Percentiles rank a stretch among this genome's conserved stretches.
phyloP scores from a whole-genome alignment of 2,113 vertebrate genomes.

The Menura novaehollandiae region DNA sequence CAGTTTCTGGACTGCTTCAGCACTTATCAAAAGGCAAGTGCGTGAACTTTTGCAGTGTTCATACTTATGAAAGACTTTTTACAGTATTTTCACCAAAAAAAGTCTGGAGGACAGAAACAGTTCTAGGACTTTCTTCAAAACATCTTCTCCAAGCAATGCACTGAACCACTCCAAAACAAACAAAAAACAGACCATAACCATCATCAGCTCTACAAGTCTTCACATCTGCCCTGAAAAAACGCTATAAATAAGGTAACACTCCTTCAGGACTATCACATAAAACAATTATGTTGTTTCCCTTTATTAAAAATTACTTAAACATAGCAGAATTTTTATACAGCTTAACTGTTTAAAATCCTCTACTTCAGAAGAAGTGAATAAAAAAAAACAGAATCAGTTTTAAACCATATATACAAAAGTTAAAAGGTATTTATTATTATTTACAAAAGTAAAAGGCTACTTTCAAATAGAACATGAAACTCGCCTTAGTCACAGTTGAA shows the following conservation, averaged over 20 bases:
- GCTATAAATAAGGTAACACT: not conserved
- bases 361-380: not conserved
- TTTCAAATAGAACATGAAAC: not conserved
- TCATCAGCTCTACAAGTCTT: not conserved
- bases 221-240: not conserved
- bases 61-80: not conserved
- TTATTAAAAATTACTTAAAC: not conserved
- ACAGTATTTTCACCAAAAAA: not conserved
- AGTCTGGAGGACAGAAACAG: not conserved
- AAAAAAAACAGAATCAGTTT: not conserved
- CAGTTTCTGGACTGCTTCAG: not conserved
- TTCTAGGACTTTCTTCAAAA: not conserved
- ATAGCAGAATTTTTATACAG: not conserved
- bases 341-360: not conserved
- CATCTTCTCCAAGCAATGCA: not conserved
- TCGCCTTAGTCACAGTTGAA: not conserved
- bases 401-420: not conserved
- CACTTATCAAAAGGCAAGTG: not conserved
- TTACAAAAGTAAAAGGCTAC: not conserved
- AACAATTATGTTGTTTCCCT: not conserved
- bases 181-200: not conserved
- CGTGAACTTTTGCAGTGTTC: not conserved
- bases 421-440: not conserved
- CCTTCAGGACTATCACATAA: not conserved
- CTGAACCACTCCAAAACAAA: not conserved